These are phyloP conservation scores for Osmerus eperlanus DNA, from an alignment of 2,113 vertebrate species.

Conservation along the genomic window DNA sequence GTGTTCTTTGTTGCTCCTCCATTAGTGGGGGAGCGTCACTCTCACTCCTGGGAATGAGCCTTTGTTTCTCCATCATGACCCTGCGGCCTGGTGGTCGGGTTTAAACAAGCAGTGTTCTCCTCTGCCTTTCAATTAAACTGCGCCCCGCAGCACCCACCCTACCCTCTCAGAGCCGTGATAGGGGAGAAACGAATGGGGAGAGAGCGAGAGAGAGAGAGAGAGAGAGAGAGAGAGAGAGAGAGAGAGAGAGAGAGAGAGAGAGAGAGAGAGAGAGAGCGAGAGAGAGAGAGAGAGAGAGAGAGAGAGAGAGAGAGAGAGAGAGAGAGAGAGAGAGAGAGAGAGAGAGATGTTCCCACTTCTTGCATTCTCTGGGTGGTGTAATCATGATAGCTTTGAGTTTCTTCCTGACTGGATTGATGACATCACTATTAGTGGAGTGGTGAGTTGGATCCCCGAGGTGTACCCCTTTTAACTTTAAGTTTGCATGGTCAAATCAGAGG, in stretches of 20 bases:
- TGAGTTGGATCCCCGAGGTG: no score
- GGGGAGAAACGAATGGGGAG: constrained; percentile 8
- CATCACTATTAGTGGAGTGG: not conserved
- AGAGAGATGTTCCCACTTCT: not conserved
- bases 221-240: not conserved
- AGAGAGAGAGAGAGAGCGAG: not conserved
- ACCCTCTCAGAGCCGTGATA: constrained; percentile 33
- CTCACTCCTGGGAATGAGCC: constrained; percentile 61
- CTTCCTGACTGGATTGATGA: not conserved
- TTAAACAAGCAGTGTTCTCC: constrained; percentile 75
- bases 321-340: not conserved
- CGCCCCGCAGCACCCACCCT: constrained; percentile 69
- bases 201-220: constrained; percentile 1
- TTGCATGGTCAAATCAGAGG: no score
- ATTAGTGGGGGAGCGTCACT: constrained; percentile 70
- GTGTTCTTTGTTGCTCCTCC: constrained; percentile 52
- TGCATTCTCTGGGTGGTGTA: not conserved
- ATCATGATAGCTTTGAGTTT: constrained; percentile 1
- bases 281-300: not conserved
- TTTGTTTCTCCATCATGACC: constrained; percentile 75
- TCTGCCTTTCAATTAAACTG: constrained; percentile 79
- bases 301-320: not conserved
- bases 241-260: not conserved
- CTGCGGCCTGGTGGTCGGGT: constrained; percentile 68
- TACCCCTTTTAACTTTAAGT: no score